phyloP scores from a whole-genome alignment of 2,113 vertebrate species.

The Haemorhous mexicanus region DNA sequence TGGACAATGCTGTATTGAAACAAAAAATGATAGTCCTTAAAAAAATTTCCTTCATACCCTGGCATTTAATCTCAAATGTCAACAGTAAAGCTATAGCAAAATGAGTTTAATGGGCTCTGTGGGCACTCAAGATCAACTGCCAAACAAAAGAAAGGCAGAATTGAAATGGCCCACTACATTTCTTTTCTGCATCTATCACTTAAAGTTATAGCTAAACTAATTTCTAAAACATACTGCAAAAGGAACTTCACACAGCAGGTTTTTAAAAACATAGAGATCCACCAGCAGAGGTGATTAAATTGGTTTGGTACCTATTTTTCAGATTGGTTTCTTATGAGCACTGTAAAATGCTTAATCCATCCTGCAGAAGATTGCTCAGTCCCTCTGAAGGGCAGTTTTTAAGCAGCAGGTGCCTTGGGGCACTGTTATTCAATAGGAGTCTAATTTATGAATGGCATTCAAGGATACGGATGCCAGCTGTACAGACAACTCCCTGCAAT shows the following conservation, averaged over 20 bases:
- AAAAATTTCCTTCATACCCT: neutral
- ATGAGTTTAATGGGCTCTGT: constrained; percentile 5
- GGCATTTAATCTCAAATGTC: constrained; percentile 38
- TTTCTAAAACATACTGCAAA: neutral
- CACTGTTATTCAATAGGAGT: neutral
- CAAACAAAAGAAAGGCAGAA: constrained; percentile 1
- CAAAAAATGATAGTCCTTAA: neutral
- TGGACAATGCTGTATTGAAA: neutral
- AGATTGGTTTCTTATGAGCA: neutral
- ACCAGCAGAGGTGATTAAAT: neutral
- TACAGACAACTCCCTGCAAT: neutral
- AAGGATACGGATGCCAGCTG: neutral
- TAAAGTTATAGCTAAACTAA: neutral
- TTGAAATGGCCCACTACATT: neutral
- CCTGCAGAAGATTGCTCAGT: neutral
- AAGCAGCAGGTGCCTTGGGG: neutral
- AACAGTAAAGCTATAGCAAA: neutral
- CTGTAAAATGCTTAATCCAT: neutral
- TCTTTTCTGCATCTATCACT: neutral
- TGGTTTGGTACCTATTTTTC: neutral
- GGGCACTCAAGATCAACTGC: neutral
- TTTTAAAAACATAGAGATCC: neutral
- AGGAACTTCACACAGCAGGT: neutral
- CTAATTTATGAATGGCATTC: neutral
- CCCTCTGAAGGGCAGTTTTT: neutral